These are phyloP conservation scores for Lindbergichthys nudifrons DNA, from an alignment of 2,797 vertebrate species.

Conservation along the genomic window DNA sequence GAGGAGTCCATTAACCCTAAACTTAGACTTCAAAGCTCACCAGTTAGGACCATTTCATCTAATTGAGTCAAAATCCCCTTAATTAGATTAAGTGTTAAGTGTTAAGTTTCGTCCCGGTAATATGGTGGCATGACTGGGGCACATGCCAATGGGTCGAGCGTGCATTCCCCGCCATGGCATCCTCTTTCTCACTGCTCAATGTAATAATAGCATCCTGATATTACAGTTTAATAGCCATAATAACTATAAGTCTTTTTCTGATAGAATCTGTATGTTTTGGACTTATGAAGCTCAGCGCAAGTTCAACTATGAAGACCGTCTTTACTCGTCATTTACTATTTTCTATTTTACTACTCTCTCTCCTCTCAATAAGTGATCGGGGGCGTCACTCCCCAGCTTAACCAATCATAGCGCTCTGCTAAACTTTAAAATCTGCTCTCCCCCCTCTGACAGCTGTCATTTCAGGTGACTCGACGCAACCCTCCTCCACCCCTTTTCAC, in stretches of 20 bases:
- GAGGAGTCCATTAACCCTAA: conserved; percentile 17
- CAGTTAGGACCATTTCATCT: conserved; percentile 14
- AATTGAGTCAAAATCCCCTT: conserved; percentile 27
- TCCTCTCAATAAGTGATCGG: too few species aligned
- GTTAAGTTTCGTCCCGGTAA: conserved; percentile 13
- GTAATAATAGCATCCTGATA: neutral
- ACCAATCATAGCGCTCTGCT: too few species aligned
- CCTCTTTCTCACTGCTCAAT: neutral
- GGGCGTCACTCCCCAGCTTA: too few species aligned
- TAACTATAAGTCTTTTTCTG: neutral
- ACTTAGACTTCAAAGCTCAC: conserved; percentile 14
- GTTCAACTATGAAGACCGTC: too few species aligned
- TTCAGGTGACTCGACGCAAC: too few species aligned
- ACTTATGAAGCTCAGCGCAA: neutral
- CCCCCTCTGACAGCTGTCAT: too few species aligned
- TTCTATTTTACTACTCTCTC: too few species aligned
- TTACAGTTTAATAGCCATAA: neutral
- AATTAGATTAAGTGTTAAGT: conserved; percentile 47
- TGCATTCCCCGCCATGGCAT: neutral
- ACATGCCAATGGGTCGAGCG: neutral
- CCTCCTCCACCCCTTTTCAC: too few species aligned
- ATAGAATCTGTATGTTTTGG: neutral
- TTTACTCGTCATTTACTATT: too few species aligned
- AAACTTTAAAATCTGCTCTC: too few species aligned
- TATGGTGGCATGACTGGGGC: neutral